Base-by-base conservation (phyloP, 1,140 invertebrate genomes). In the Bombus cullumanus region DNA sequence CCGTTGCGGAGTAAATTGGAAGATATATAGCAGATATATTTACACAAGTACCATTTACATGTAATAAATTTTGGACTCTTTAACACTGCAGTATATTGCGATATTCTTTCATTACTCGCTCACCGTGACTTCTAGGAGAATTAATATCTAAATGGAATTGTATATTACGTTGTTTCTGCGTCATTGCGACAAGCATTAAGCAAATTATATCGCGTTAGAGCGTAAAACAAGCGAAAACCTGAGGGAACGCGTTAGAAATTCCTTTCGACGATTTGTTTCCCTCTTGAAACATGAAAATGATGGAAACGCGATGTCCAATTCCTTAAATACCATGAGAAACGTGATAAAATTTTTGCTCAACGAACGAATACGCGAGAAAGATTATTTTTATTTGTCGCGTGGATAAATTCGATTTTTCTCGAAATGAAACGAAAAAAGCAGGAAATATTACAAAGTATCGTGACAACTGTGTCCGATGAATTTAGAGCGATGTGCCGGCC, bases 141-240 rank as follows among this genome's bases (percentile, higher is more conserved):
- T 73, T 43, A 47, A 73, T 73, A 43, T 47, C n/a, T n/a, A 73
- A 73, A 73, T 47, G 28, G 72, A 41, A 43, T 73, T 22, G 41
- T 10, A 47, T 31, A 53, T 53, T 53, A 18, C 41, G 12, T n/a
- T 43, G 6, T 43, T n/a, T 18, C n/a, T 15, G 39, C 66, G 66
- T 71, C 28, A 13, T 41, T 72, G 13, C 41, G 72, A 10, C 28
- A n/a, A 22, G n/a, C 28, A 73, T 73, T 43, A 73, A 43, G 39
- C 41, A 31, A 73, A 73, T 73, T 73, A 34, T 13, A 53, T n/a
- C 22, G 22, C 22, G 22, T 39, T 75, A 25, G 73, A 31, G 25
- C 31, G 18, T 47, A 25, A 43, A 66, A 34, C n/a, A 68, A 28
- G 12, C 39, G 22, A 68, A 64, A 64, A 13, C 4, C 18, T 39